Conservation (phyloP, 1,140 invertebrate species). For the Plectus sambesii region DNA sequence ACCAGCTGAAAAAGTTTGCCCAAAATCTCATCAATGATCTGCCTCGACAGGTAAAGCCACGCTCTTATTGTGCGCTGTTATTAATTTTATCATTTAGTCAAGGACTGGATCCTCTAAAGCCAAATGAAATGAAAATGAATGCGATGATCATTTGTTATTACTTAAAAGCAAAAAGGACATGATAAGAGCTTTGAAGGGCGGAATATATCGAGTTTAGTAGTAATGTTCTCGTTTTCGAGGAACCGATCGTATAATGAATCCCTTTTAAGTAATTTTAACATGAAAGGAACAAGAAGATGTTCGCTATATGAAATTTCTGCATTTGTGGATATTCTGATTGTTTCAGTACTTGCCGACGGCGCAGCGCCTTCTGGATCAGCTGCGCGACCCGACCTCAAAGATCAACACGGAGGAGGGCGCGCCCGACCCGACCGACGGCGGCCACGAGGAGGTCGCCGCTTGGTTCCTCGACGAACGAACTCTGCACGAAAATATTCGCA, state of each 20-base stretch:
- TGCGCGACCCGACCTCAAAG: conserved; percentile 60
- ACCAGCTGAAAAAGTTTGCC: conserved; percentile 93
- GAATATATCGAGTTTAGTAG: too few species aligned
- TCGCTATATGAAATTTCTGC: conserved; percentile 7
- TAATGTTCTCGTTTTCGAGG: too few species aligned
- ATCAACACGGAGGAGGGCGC: conserved; percentile 72
- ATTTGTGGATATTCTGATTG: not conserved
- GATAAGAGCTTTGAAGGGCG: too few species aligned
- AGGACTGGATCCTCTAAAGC: too few species aligned
- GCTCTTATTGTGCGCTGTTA: too few species aligned
- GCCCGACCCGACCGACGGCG: conserved; percentile 82
- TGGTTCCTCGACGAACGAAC: conserved; percentile 95
- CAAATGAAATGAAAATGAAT: too few species aligned
- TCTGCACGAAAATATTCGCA: conserved; percentile 92
- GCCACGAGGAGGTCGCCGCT: conserved; percentile 77
- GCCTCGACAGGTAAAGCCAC: conserved; percentile 76
- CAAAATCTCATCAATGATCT: conserved; percentile 98
- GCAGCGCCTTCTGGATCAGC: conserved; percentile 83
- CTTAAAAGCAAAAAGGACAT: too few species aligned
- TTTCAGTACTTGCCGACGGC: conserved; percentile 86
- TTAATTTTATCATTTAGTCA: too few species aligned
- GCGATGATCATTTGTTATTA: too few species aligned
- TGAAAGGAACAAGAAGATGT: conserved; percentile 5
- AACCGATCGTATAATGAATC: too few species aligned
- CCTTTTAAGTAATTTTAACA: conserved; percentile 20